phyloP scores from a whole-genome alignment of 2,888 invertebrate genomes.

The Octonoba sinensis region DNA sequence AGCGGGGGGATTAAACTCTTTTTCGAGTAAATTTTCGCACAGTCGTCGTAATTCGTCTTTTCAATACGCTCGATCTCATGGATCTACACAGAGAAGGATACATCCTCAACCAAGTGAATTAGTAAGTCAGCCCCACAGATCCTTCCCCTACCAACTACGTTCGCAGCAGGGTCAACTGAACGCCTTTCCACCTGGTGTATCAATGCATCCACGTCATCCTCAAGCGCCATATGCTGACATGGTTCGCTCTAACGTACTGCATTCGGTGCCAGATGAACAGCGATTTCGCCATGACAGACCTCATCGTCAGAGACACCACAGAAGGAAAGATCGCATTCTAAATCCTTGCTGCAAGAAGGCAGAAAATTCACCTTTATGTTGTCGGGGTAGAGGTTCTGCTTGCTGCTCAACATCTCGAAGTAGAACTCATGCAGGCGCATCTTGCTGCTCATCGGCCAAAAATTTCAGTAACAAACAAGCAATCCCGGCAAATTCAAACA shows the following conservation, averaged over 20 bases:
- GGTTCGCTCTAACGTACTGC: slow-evolving; percentile 30
- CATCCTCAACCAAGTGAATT: too few species aligned
- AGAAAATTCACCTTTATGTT: slow-evolving; percentile 5
- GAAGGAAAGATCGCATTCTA: slow-evolving; percentile 19
- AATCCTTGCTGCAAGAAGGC: slow-evolving; percentile 15
- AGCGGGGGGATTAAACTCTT: too few species aligned
- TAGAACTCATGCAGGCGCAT: neutral
- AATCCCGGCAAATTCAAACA: neutral
- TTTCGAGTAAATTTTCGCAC: too few species aligned
- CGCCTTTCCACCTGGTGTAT: slow-evolving; percentile 47
- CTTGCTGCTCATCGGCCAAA: slow-evolving; percentile 23
- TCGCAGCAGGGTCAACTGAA: neutral
- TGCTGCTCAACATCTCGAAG: slow-evolving; percentile 15
- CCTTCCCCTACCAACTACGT: too few species aligned
- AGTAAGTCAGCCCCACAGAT: too few species aligned
- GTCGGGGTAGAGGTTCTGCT: slow-evolving; percentile 16
- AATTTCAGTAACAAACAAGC: neutral
- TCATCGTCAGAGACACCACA: slow-evolving; percentile 44
- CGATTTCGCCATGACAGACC: slow-evolving; percentile 2
- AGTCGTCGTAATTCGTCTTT: too few species aligned
- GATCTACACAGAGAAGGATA: too few species aligned
- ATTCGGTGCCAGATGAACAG: slow-evolving; percentile 5
- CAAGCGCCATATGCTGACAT: slow-evolving; percentile 51
- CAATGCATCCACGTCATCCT: slow-evolving; percentile 55
- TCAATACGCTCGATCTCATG: too few species aligned